phyloP scores from a whole-genome alignment of 2,113 vertebrate species.

The Puma concolor region DNA sequence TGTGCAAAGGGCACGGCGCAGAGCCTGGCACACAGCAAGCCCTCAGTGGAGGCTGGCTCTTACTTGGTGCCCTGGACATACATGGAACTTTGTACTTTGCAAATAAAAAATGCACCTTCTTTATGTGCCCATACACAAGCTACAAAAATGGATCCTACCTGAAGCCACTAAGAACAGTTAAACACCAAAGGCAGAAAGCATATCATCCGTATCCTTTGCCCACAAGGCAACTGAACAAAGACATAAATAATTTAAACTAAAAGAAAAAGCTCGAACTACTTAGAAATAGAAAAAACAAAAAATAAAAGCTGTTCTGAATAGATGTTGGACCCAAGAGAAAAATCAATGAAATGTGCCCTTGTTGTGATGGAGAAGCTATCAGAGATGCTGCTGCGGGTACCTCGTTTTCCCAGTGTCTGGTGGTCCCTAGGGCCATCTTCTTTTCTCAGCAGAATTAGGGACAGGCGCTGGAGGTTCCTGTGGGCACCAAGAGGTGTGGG shows the following conservation, averaged over 20 bases:
- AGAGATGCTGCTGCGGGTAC: neutral
- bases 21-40: neutral
- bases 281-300: neutral
- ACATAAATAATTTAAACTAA: neutral
- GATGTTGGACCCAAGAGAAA: neutral
- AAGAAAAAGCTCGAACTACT: neutral
- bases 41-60: fast-evolving
- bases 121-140: neutral
- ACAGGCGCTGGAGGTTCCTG: neutral
- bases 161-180: neutral
- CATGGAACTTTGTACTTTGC: neutral
- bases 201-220: neutral
- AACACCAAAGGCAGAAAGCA: neutral
- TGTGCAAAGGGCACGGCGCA: neutral
- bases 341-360: neutral
- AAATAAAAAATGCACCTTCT: neutral
- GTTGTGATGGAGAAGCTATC: neutral
- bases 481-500: neutral
- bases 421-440: neutral
- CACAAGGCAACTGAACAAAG: neutral
- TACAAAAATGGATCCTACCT: neutral
- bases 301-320: neutral
- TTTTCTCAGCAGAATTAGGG: neutral
- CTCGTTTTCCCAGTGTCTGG: neutral
- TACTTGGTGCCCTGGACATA: neutral